Percentiles rank a stretch among this genome's conserved stretches.
These are phyloP conservation scores for Cosmorhoe ocellata DNA, from an alignment of 2,888 invertebrate species.

Conservation along the genomic window DNA sequence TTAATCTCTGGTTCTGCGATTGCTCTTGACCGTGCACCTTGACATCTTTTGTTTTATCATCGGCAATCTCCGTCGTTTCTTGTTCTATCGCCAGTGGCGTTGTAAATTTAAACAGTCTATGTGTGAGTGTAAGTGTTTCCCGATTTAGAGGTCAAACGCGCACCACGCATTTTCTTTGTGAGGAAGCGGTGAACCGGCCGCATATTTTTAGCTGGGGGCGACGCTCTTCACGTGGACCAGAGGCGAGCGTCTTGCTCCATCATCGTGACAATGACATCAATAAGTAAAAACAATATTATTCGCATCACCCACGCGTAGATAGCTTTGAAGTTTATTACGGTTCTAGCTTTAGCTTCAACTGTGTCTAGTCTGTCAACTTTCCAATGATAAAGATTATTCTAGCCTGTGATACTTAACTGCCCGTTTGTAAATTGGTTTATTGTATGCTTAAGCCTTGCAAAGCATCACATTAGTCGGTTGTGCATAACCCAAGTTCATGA, in stretches of 20 bases:
- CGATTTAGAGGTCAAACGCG: slow-evolving; percentile 65
- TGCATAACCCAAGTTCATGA: too few species aligned
- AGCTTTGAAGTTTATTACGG: too few species aligned
- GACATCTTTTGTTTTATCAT: slow-evolving; percentile 36
- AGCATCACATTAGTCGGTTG: too few species aligned
- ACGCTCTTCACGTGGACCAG: slow-evolving; percentile 50
- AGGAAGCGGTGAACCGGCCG: slow-evolving; percentile 68
- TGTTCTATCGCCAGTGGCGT: slow-evolving; percentile 26
- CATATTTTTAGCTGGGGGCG: slow-evolving; percentile 79
- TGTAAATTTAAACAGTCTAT: slow-evolving; percentile 40
- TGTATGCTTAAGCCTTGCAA: too few species aligned
- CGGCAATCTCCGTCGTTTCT: slow-evolving; percentile 23
- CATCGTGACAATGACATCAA: slow-evolving; percentile 48
- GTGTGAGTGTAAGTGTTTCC: slow-evolving; percentile 46
- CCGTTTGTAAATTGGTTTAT: too few species aligned
- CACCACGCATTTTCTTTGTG: slow-evolving; percentile 72
- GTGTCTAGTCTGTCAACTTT: too few species aligned
- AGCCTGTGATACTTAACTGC: too few species aligned
- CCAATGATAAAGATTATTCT: too few species aligned
- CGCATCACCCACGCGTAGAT: slow-evolving; percentile 5
- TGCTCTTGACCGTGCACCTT: slow-evolving; percentile 45
- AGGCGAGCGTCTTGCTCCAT: slow-evolving; percentile 37
- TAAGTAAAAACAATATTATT: slow-evolving; percentile 27
- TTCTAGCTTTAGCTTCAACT: too few species aligned
- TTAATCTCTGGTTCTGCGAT: slow-evolving; percentile 14